Conservation (phyloP, 64 coral and sea anemone species). For the Porites australiensis region DNA sequence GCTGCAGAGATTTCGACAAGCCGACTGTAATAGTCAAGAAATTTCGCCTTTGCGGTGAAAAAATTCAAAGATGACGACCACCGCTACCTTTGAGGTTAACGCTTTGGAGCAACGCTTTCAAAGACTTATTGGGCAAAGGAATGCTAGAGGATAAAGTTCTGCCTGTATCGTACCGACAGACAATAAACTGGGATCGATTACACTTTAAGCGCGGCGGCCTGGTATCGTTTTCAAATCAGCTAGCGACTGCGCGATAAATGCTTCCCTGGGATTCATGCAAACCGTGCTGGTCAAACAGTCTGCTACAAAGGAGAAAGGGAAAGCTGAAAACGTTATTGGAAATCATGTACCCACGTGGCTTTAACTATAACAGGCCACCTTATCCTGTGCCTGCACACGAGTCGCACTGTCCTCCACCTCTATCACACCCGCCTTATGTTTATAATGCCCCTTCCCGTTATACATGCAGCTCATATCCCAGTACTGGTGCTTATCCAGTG, state of each 20-base stretch:
- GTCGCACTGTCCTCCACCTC: constrained; percentile 57
- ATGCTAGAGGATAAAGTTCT: constrained; percentile 22
- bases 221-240: constrained; percentile 56
- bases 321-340: not conserved
- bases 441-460: constrained; percentile 61
- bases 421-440: constrained; percentile 73
- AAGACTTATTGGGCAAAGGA: not conserved
- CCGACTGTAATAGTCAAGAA: constrained; percentile 35
- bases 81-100: not conserved
- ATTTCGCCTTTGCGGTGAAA: constrained; percentile 8
- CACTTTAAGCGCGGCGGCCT: constrained; percentile 69
- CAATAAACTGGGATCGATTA: constrained; percentile 73
- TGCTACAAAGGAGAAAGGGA: not conserved
- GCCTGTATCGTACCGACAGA: constrained; percentile 42
- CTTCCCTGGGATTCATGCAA: not conserved
- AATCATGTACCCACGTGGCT: constrained; percentile 57
- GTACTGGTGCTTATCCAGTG: constrained; percentile 23
- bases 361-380: constrained; percentile 56
- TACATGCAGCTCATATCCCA: constrained; percentile 51
- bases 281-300: not conserved
- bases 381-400: constrained; percentile 53
- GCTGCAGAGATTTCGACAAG: constrained; percentile 41
- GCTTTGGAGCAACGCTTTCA: not conserved
- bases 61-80: not conserved
- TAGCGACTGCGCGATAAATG: constrained; percentile 59